Base-by-base conservation (phyloP, 2,888 invertebrate species). In the Aricia artaxerxes region DNA sequence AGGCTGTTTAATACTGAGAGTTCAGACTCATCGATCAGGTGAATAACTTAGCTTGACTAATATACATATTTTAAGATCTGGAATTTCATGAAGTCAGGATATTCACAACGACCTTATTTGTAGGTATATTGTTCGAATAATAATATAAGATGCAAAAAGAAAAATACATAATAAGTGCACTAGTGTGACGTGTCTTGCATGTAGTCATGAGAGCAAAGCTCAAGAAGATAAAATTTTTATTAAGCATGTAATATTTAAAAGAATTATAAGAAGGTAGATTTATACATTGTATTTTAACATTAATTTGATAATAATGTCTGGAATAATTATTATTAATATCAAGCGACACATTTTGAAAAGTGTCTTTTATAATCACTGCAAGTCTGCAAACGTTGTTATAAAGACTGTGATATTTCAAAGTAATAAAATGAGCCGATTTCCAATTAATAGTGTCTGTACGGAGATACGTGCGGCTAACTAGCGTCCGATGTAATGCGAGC, bases 401-500 rank as follows among this genome's bases (percentile, higher is more conserved):
- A 13, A 11, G 69, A 31, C 64, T 31, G 61, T 64, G 6, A 35
- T 69, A 69, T 35, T 69, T 69, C 11, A 69, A 69, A 69, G 69
- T 13, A 69, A 69, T 69, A 69, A 35, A 57, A 69, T 69, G 69
- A 69, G 35, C 5, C 69, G 69, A 35, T 69, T 69, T 38, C 69
- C 69, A 69, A 69, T 69, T 38, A 69, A 69, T 69, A 35, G 35
- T 11, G 16, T 7, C 57, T 31, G 44, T 75, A 57, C 57, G 13
- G 53, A 38, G 76, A 76, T 76, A 76, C 76, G 76, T 57, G 76
- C 76, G 13, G 57, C 53, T 57, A 76, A 76, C 76, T 76, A 76
- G 76, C 57, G 53, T 53, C 57, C 35, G 16, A 53, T 76, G 76
- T 76, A 76, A 76, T 57, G 24, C 53, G 76, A 76, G 24, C 76